A percentile compares a stretch with the other conserved stretches of the same genome.
Conservation (phyloP, 2,113 vertebrate species). For the Catharus bicknelli region DNA sequence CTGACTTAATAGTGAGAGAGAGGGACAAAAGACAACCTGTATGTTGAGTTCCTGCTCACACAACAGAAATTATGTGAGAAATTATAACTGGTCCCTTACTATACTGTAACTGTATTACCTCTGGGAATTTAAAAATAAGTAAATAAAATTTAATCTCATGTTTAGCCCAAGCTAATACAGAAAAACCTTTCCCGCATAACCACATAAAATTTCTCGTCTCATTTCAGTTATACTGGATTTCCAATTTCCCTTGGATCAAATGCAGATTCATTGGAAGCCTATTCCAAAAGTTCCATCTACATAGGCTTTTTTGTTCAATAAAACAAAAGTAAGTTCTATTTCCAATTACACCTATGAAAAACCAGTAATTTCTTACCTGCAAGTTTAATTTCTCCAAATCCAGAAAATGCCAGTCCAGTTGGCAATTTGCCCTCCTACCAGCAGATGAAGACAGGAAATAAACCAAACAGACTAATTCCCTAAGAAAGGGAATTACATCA, state of each 20-base stretch:
- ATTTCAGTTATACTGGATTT: neutral
- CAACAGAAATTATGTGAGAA: neutral
- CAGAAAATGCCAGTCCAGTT: slow-evolving; percentile 60
- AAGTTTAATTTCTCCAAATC: slow-evolving; percentile 67
- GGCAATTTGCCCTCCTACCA: slow-evolving; percentile 66
- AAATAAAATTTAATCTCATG: neutral
- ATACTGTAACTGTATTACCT: neutral
- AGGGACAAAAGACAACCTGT: neutral
- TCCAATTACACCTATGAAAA: slow-evolving; percentile 36
- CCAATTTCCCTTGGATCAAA: neutral
- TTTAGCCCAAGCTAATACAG: neutral
- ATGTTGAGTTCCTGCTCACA: neutral
- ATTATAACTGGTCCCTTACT: neutral
- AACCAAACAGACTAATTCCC: slow-evolving; percentile 64
- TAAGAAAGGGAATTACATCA: slow-evolving; percentile 62
- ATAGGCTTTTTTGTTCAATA: neutral
- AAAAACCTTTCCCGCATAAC: neutral
- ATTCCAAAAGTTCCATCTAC: neutral
- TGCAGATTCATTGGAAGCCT: neutral
- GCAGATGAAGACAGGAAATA: slow-evolving; percentile 69
- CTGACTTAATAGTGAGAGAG: neutral
- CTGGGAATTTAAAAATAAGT: neutral
- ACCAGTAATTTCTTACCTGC: slow-evolving; percentile 59
- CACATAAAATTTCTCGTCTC: neutral
- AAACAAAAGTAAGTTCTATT: neutral